phyloP scores from a whole-genome alignment of 2,888 invertebrate genomes.

The Catocala sponsa region DNA sequence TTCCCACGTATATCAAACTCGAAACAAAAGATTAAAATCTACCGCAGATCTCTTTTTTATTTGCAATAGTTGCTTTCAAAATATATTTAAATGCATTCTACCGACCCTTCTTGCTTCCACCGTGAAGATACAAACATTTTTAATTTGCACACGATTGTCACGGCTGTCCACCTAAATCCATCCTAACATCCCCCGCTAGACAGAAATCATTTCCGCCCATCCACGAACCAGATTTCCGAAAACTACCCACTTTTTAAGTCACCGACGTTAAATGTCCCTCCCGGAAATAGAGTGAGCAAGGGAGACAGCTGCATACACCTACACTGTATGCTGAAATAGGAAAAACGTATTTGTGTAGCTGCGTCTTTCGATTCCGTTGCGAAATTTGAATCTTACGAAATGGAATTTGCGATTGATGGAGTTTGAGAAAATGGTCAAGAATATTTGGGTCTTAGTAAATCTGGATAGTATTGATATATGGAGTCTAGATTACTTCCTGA shows the following conservation, averaged over 20 bases:
- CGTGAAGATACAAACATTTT: constrained; percentile 30
- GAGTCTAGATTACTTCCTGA: too few relatives aligned
- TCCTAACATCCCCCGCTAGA: constrained; percentile 58
- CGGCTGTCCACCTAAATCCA: constrained; percentile 56
- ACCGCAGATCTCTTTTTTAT: background rate
- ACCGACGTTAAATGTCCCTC: constrained; percentile 75
- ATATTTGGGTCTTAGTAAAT: background rate
- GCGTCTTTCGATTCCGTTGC: constrained; percentile 43
- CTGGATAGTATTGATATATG: background rate
- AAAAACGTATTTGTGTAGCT: constrained; percentile 40
- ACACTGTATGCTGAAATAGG: constrained; percentile 53
- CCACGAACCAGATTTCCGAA: constrained; percentile 76
- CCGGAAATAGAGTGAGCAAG: constrained; percentile 84
- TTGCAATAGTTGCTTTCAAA: background rate
- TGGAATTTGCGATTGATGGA: constrained; percentile 49
- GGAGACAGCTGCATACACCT: constrained; percentile 63
- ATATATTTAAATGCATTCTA: too few relatives aligned
- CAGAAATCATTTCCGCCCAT: constrained; percentile 84
- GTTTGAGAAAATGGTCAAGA: constrained; percentile 4
- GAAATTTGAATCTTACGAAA: constrained; percentile 57
- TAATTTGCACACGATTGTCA: constrained; percentile 49
- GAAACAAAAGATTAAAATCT: background rate
- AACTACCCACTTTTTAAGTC: constrained; percentile 84
- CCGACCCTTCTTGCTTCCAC: background rate
- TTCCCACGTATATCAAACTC: too few relatives aligned